Percentiles rank a stretch among this genome's conserved stretches.
These are phyloP conservation scores for Bugula neritina DNA, from an alignment of 2,888 invertebrate genomes.

Conservation along the genomic window DNA sequence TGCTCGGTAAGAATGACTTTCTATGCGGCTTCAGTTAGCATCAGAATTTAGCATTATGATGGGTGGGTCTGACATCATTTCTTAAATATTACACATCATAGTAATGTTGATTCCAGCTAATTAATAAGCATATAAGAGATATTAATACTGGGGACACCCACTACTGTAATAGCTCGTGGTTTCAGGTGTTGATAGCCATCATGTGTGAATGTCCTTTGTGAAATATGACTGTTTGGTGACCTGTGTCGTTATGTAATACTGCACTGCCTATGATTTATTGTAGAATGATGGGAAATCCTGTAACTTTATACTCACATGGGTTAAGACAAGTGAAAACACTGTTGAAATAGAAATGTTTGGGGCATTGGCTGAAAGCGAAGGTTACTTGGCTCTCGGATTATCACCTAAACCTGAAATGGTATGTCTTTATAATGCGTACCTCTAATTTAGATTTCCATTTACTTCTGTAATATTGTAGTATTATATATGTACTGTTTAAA, in stretches of 20 bases:
- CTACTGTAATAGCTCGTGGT: too few relatives aligned
- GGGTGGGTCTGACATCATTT: too few relatives aligned
- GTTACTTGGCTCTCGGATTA: slow-evolving; percentile 34
- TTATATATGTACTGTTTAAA: background rate
- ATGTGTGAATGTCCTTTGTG: too few relatives aligned
- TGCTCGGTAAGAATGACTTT: slow-evolving; percentile 27
- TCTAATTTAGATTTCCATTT: background rate
- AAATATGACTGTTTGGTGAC: too few relatives aligned
- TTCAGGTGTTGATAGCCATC: too few relatives aligned
- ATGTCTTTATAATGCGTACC: slow-evolving; percentile 13
- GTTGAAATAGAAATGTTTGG: slow-evolving; percentile 28
- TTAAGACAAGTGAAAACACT: background rate
- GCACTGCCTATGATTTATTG: too few relatives aligned
- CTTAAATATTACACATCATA: too few relatives aligned
- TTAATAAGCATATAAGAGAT: too few relatives aligned
- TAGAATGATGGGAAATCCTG: slow-evolving; percentile 29
- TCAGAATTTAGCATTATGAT: too few relatives aligned
- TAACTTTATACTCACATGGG: slow-evolving; percentile 33
- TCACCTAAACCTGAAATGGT: slow-evolving; percentile 33
- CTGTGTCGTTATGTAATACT: too few relatives aligned
- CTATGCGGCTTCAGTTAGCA: background rate
- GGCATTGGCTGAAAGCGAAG: background rate
- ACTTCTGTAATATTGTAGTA: background rate
- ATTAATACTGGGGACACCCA: too few relatives aligned
- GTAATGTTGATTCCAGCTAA: too few relatives aligned